Conservation (phyloP, 2,113 vertebrate genomes). For the Steatornis caripensis region DNA sequence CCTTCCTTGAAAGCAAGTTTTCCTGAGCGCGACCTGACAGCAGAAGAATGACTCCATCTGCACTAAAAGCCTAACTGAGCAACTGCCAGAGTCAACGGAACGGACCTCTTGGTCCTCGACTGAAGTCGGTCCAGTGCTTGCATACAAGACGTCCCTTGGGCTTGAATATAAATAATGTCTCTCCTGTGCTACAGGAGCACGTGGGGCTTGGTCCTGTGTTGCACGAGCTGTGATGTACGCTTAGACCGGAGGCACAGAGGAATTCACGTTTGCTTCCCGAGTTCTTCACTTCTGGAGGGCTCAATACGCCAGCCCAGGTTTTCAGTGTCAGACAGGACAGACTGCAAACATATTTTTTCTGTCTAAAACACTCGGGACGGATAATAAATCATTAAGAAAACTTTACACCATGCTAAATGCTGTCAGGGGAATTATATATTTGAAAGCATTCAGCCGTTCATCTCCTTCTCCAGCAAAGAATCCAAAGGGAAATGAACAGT, state of each 20-base stretch:
- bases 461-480: not conserved
- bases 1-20: not conserved
- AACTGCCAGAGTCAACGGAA: not conserved
- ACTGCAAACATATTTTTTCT: not conserved
- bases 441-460: not conserved
- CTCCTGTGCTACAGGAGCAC: not conserved
- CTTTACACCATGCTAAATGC: not conserved
- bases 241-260: not conserved
- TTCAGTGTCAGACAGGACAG: not conserved
- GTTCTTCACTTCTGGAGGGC: not conserved
- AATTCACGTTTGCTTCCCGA: not conserved
- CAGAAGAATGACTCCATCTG: not conserved
- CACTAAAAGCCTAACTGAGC: not conserved
- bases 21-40: not conserved
- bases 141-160: not conserved
- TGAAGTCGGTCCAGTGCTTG: not conserved
- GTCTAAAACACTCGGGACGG: not conserved
- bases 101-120: not conserved
- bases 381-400: not conserved
- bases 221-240: not conserved
- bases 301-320: not conserved
- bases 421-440: not conserved
- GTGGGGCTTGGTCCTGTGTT: fast-evolving
- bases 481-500: not conserved
- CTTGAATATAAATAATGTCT: not conserved